phyloP scores from a whole-genome alignment of 2,888 invertebrate species.

The Yponomeuta malinellus region DNA sequence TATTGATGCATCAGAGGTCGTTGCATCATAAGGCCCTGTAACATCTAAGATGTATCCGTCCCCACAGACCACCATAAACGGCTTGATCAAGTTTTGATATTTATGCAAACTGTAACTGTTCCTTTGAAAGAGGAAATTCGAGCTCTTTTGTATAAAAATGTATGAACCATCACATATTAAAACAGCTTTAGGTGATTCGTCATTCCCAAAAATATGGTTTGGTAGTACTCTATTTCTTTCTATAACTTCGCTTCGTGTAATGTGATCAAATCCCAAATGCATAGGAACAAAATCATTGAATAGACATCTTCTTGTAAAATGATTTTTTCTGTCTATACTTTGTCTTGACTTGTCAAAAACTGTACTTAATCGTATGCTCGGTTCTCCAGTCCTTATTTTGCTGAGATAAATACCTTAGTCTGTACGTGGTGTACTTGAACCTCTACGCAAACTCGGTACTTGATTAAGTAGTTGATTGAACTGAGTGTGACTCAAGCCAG shows the following conservation, averaged over 20 bases:
- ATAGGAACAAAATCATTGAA: constrained; percentile 14
- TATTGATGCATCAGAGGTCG: constrained; percentile 12
- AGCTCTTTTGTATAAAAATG: constrained; percentile 22
- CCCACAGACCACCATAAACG: constrained; percentile 2
- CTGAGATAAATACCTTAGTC: constrained; percentile 18
- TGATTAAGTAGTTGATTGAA: constrained; percentile 16
- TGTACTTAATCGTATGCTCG: constrained; percentile 14
- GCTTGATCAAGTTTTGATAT: constrained; percentile 8
- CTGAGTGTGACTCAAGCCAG: constrained; percentile 17
- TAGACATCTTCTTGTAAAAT: constrained; percentile 10
- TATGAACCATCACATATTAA: constrained; percentile 23
- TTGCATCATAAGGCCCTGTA: constrained; percentile 21
- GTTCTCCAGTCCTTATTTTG: constrained; percentile 21
- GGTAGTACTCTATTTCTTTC: constrained; percentile 13
- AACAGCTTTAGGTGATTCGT: constrained; percentile 16
- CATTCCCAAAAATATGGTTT: constrained; percentile 17
- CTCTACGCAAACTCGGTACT: constrained; percentile 16
- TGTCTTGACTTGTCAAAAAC: constrained; percentile 16
- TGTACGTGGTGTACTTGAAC: background rate
- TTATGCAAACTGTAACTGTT: constrained; percentile 20
- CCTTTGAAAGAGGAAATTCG: constrained; percentile 11
- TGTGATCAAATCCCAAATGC: constrained; percentile 15
- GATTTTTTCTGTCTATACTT: constrained; percentile 7
- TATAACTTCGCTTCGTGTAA: constrained; percentile 13
- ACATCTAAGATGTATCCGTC: constrained; percentile 21